Base-by-base conservation (phyloP, 1,140 invertebrate species). In the Eciton burchellii region DNA sequence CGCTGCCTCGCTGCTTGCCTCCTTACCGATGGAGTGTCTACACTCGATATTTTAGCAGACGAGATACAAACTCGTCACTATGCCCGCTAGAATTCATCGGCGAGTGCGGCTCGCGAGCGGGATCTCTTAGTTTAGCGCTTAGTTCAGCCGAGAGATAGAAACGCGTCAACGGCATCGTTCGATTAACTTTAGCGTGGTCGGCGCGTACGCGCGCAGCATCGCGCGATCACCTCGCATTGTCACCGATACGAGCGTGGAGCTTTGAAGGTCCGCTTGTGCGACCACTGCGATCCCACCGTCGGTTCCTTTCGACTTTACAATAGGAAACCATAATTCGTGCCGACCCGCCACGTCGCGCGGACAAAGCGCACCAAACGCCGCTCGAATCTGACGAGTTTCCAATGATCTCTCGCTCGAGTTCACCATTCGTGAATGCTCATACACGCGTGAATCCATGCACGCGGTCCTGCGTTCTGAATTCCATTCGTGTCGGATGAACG, bases 41-140 rank as follows among this genome's bases (percentile, higher is more conserved):
- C 57, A 84, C 57, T 82, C 83, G 84, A 88, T 88, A 89, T 86
- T 88, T 84, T 74, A 84, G 57, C 70, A 68, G n/a, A 57, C 24
- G 24, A 77, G 54, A 77, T 52, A 70, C 41, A 49, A 29, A 56
- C 41, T n/a, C 63, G 43, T 76, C 71, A 1, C 54, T 45, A 66
- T 41, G 16, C 52, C 19, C 14, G 26, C 26, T 11, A 9, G 1
- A 19, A 19, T 65, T 21, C n/a, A 49, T 72, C 16, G 14, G 26
- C 26, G 1, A n/a, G n/a, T n/a, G n/a, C n/a, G n/a, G n/a, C n/a
- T 2, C 35, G n/a, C 16, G 2, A 56, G 6, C 35, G 6, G n/a
- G n/a, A n/a, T n/a, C n/a, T n/a, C n/a, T n/a, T n/a, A n/a, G n/a
- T n/a, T n/a, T n/a, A n/a, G 35, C 35, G 35, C 35, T 35, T n/a